Percentiles rank a stretch among this genome's conserved stretches.
These are phyloP conservation scores for Merodon equestris DNA, from an alignment of 2,888 invertebrate genomes.

Conservation along the genomic window DNA sequence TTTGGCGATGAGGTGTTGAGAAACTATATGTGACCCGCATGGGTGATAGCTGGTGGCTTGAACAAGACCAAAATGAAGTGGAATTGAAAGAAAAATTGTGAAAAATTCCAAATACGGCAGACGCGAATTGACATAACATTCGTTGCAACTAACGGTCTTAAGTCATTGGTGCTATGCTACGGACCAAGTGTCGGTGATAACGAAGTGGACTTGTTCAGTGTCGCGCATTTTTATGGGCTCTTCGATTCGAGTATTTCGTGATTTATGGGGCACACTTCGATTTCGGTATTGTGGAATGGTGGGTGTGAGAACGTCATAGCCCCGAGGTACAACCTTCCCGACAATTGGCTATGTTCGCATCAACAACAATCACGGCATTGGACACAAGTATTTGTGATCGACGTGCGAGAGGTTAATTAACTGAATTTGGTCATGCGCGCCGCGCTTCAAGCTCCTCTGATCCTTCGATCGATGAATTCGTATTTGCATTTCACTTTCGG, in stretches of 20 bases:
- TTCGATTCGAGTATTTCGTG: constrained; percentile 11
- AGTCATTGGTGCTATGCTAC: constrained; percentile 52
- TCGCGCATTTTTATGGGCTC: constrained; percentile 6
- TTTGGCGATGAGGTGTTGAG: constrained; percentile 39
- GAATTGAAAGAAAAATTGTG: constrained; percentile 17
- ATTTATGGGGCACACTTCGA: background rate
- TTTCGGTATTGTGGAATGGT: no score
- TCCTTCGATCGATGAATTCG: no score
- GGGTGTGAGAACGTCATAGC: no score
- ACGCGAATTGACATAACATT: constrained; percentile 50
- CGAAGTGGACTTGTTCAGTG: constrained; percentile 46
- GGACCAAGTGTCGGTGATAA: constrained; percentile 19
- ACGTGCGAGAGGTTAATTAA: no score
- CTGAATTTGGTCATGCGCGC: no score
- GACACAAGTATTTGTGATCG: no score
- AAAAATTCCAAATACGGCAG: constrained; percentile 43
- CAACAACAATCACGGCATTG: no score
- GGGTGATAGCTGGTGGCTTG: constrained; percentile 33
- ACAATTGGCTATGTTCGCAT: no score
- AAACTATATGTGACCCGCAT: constrained; percentile 62
- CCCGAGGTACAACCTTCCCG: no score
- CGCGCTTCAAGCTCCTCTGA: no score
- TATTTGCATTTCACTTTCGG: no score
- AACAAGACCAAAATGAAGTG: constrained; percentile 6
- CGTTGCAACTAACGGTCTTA: constrained; percentile 43